A percentile compares a stretch with the other conserved stretches of the same genome.
Evolutionary conservation across 2,113 vertebrate species (phyloP).

Genomic region (Electrona antarctica): DNA sequence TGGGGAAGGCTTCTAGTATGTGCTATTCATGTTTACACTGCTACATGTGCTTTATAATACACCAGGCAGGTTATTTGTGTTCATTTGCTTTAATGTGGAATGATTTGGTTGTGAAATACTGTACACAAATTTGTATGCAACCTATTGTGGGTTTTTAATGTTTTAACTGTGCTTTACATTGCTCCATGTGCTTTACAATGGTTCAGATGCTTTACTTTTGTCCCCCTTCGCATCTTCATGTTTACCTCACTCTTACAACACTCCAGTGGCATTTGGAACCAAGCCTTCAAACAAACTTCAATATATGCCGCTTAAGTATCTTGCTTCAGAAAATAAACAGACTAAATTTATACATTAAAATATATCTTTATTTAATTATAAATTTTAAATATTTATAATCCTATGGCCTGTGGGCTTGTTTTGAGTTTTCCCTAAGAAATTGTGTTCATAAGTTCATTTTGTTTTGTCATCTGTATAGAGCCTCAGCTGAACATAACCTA

Average conservation of each 20-base stretch:
- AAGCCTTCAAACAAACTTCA: background rate
- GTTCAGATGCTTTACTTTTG: constrained; percentile 4
- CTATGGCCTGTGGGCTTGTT: background rate
- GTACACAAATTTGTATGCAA: background rate
- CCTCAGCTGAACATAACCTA: background rate
- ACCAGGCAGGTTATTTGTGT: constrained; percentile 19
- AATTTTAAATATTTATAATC: too few relatives aligned
- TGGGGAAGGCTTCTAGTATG: background rate
- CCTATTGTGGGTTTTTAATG: constrained; percentile 21
- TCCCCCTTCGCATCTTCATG: constrained; percentile 2
- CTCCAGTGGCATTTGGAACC: constrained; percentile 7
- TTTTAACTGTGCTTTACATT: constrained; percentile 8
- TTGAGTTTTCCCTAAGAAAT: background rate
- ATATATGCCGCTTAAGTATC: constrained; percentile 1
- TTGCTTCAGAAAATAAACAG: background rate
- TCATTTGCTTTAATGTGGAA: background rate
- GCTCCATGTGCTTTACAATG: constrained; percentile 26
- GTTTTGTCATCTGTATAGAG: background rate
- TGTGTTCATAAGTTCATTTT: background rate
- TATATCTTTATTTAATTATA: too few relatives aligned
- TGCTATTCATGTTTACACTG: background rate
- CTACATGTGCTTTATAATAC: constrained; percentile 2
- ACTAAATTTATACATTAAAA: constrained; percentile 1
- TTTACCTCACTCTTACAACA: constrained; percentile 11
- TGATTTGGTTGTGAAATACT: background rate